Base-by-base conservation (phyloP, 2,113 vertebrate genomes). In the Telmatochromis sp. region DNA sequence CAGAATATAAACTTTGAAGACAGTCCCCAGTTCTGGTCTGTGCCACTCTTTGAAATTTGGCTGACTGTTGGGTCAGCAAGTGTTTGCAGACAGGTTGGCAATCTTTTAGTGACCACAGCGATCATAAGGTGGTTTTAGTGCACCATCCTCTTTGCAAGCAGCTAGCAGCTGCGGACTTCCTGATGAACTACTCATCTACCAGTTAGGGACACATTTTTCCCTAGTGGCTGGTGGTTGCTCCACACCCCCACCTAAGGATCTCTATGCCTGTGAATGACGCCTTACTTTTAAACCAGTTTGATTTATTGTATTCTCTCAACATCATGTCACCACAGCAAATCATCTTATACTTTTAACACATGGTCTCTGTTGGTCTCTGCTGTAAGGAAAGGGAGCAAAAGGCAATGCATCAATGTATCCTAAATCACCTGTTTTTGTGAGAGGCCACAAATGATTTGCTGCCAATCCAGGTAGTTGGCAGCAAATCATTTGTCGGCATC, bases 241-340 rank as follows among this genome's bases (percentile, higher is more conserved):
- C 8, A 1, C 14, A 31, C 15, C 5, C 14, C 21, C 0, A 1
- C 4, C 3, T 15, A 26, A 73, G 21, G 35, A 21, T 26, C n/a
- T 45, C 37, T 10, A 4, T 14, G 13, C 21, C 5, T 73, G 65
- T 45, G 37, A 15, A 15, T 26, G 37, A 42, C 4, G 6, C 9
- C 4, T 75, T 26, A 42, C 12, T 71, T 71, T 42, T 1, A 42
- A 4, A 23, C n/a, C 65, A 71, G 65, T 14, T 42, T 2, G 7
- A 71, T 71, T 15, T 42, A 42, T 9, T 71, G 37, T 71, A 71
- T n/a, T 42, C n/a, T 12, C 6, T 35, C 47, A 53, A 35, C 17
- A 6, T 15, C 50, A 21, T 80, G 50, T 80, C 45, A 35, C 75
- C 50, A 54, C 19, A 12, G 50, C n/a, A 54, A 80, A 79, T 33